Evolutionary conservation across 1,140 invertebrate species (phyloP), one percentile per base, ranked within the genome.

Genomic region (Drosophila littoralis): DNA sequence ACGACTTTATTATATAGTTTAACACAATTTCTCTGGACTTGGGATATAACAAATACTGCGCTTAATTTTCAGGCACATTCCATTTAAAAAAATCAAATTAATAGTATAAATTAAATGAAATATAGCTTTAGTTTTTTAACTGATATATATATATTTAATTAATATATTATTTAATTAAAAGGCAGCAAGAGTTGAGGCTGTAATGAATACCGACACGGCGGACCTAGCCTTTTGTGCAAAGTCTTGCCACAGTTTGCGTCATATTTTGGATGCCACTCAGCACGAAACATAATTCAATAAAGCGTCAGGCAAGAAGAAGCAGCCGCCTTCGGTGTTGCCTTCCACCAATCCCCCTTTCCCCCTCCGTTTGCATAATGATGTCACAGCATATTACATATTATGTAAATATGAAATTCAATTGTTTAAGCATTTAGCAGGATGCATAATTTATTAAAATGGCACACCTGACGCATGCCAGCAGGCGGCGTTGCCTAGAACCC

Each of bases 321-420:
- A 28, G 22, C 38, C 46, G 66, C 43, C 51, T 28, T 17, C 38
- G 59, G 45, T 28, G 35, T 4, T 33, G 46, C 38, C 35, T 42
- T 42, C 22, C 35, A 36, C 48, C 46, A 46, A 2, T 8, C 60
- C 43, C n/a, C 33, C 15, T 13, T 17, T 13, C 68, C 60, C 57
- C 69, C 32, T 22, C 22, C 32, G 65, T 63, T 71, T 66, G 84
- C 84, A 89, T 89, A 90, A 89, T 89, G 85, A 89, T 89, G 84
- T 89, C 84, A 86, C 85, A 89, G 81, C 84, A 89, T 75, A 89
- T 89, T 89, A 86, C 83, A 83, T 86, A 89, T 89, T 89, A 89
- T 89, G 84, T 89, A 89, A 89, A 89, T 89, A 89, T 84, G 75
- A 89, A 89, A 89, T 89, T 89, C 84, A 89, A 89, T 89, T 89